Evolutionary conservation across 2,888 invertebrate species (phyloP), one percentile per base, ranked within the genome.

Genomic region (Eueremaeus valkanovi): DNA sequence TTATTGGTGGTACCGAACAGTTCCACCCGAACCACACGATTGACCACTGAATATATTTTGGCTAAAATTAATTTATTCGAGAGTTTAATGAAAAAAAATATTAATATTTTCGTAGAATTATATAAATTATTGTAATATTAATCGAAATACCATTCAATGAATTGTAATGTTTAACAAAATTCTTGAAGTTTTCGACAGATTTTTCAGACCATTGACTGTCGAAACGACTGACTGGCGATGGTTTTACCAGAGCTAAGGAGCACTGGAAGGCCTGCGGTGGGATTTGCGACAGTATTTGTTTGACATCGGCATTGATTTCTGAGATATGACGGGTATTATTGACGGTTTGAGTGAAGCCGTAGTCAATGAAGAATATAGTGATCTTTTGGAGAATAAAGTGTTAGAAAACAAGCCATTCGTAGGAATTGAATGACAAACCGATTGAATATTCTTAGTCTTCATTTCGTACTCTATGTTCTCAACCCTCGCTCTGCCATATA

Each of bases 341-440:
- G 3, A 68, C 8, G 1, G 16, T n/a, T 40, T 40, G n/a, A 13
- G 21, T 68, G 40, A 68, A n/a, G 21, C 95, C 95, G 83, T 87
- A 90, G 84, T 95, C 95, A 73, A 94, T 88, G 82, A 90, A 93
- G 73, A 88, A 85, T 5, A 93, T 88, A 88, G 90, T 82, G 36
- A 82, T n/a, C 68, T 42, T 70, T 24, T 13, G 24, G 13, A 27
- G 24, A 24, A 45, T 45, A 16, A 36, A 16, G 29, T 29, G 63
- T n/a, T n/a, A n/a, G n/a, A n/a, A n/a, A n/a, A n/a, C n/a, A n/a
- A n/a, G n/a, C n/a, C n/a, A n/a, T n/a, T n/a, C n/a, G n/a, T n/a
- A n/a, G n/a, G n/a, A n/a, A n/a, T n/a, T n/a, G n/a, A n/a, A n/a
- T 11, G n/a, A 68, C 36, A 72, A 27, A 72, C 72, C 51, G 1